These are phyloP conservation scores for Tribolium madens DNA, from an alignment of 1,140 invertebrate species.

Conservation along the genomic window DNA sequence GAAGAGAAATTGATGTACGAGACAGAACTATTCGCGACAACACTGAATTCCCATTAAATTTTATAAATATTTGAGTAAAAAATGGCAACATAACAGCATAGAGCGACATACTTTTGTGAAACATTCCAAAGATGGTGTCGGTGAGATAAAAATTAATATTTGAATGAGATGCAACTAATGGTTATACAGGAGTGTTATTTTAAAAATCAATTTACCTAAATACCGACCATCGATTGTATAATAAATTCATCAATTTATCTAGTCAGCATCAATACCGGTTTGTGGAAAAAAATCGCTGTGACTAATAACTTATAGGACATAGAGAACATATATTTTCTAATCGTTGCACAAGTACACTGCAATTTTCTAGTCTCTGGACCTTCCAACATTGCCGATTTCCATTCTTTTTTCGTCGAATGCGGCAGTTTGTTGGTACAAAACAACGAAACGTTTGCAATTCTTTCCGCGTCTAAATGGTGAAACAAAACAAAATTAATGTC, in stretches of 20 bases:
- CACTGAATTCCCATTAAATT: constrained; percentile 33
- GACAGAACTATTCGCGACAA: constrained; percentile 13
- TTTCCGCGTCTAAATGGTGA: constrained; percentile 29
- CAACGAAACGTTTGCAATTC: constrained; percentile 35
- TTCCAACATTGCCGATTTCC: not conserved
- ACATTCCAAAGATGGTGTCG: constrained; percentile 22
- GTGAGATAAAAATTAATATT: constrained; percentile 29
- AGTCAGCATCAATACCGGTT: constrained; percentile 22
- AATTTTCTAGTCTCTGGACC: constrained; percentile 25
- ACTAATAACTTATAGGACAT: constrained; percentile 1
- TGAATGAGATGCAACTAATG: constrained; percentile 37
- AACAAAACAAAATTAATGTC: constrained; percentile 28
- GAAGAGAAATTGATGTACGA: constrained; percentile 9
- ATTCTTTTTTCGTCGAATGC: constrained; percentile 1
- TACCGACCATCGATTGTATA: constrained; percentile 36
- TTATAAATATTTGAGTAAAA: constrained; percentile 32
- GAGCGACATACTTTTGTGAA: constrained; percentile 18
- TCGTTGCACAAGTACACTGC: constrained; percentile 38
- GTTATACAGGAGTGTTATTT: constrained; percentile 32
- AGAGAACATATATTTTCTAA: constrained; percentile 7
- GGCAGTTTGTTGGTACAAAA: constrained; percentile 6
- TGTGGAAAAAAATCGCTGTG: constrained; percentile 22
- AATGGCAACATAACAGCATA: constrained; percentile 8
- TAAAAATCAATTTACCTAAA: constrained; percentile 46
- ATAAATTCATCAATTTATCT: constrained; percentile 47